phyloP scores from a whole-genome alignment of 2,113 vertebrate species.

The Papio anubis region DNA sequence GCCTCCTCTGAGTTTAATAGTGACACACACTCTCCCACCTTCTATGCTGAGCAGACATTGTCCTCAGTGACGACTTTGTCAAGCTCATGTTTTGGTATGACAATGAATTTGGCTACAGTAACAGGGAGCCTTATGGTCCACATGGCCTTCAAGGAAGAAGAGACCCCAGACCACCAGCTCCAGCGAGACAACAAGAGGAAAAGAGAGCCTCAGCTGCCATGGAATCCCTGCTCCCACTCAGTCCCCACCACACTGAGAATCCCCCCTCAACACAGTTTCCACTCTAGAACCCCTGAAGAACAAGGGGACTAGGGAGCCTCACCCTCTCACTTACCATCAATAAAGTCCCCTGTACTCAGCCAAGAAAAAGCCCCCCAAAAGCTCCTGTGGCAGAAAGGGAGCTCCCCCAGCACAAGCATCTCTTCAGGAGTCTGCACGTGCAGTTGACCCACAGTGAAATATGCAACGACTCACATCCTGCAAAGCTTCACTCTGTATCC shows the following conservation, averaged over 20 bases:
- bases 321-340: not conserved
- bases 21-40: not conserved
- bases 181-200: not conserved
- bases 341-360: not conserved
- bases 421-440: accelerated
- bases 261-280: not conserved
- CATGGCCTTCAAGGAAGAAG: not conserved
- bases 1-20: not conserved
- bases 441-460: accelerated
- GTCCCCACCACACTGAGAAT: too few species aligned
- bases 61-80: not conserved
- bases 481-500: not conserved
- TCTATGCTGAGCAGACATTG: not conserved
- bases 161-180: not conserved
- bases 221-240: not conserved
- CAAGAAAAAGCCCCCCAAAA: not conserved
- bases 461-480: not conserved
- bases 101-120: not conserved
- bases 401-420: accelerated
- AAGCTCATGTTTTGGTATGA: not conserved
- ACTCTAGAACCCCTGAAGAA: not conserved
- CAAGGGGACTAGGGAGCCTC: not conserved
- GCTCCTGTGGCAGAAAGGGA: not conserved
- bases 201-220: not conserved
- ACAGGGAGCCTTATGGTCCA: not conserved